These are phyloP conservation scores for Cygnus olor DNA, from an alignment of 2,797 vertebrate species.

Conservation along the genomic window DNA sequence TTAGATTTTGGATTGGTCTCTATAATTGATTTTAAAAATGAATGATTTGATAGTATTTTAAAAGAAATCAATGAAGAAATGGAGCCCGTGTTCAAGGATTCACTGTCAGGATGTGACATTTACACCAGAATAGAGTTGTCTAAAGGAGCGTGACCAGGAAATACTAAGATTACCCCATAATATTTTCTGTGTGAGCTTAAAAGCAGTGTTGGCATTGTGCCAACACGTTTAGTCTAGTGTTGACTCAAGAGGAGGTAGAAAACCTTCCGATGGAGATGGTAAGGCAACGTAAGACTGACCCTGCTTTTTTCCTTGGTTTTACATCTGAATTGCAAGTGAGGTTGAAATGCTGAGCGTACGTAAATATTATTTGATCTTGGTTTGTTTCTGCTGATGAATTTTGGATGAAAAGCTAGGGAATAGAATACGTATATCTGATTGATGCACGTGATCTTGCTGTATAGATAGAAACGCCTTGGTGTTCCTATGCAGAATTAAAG, in stretches of 20 bases:
- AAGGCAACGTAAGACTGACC: background rate
- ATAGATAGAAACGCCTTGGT: background rate
- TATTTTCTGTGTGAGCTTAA: slow-evolving; percentile 56
- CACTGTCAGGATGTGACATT: slow-evolving; percentile 11
- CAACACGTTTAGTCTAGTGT: background rate
- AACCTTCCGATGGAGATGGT: background rate
- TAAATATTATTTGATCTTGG: background rate
- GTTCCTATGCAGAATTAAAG: background rate
- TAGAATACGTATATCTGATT: background rate
- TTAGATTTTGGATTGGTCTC: background rate
- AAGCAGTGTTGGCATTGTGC: slow-evolving; percentile 48
- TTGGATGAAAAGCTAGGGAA: background rate
- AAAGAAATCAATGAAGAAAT: slow-evolving; percentile 3
- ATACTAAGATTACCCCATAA: slow-evolving; percentile 27
- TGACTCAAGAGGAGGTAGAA: slow-evolving; percentile 14
- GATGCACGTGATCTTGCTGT: background rate
- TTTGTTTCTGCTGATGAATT: slow-evolving; percentile 10
- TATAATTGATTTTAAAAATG: background rate
- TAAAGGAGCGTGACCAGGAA: slow-evolving; percentile 49
- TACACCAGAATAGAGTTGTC: slow-evolving; percentile 10
- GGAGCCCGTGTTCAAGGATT: slow-evolving; percentile 19
- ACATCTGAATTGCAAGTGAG: background rate
- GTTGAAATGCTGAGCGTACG: background rate
- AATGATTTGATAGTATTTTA: slow-evolving; percentile 38
- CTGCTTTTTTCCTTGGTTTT: background rate